Percentiles rank a stretch among this genome's conserved stretches.
Evolutionary conservation across 2,797 vertebrate genomes (phyloP).

Genomic region (Spinibarbus caldwelli): DNA sequence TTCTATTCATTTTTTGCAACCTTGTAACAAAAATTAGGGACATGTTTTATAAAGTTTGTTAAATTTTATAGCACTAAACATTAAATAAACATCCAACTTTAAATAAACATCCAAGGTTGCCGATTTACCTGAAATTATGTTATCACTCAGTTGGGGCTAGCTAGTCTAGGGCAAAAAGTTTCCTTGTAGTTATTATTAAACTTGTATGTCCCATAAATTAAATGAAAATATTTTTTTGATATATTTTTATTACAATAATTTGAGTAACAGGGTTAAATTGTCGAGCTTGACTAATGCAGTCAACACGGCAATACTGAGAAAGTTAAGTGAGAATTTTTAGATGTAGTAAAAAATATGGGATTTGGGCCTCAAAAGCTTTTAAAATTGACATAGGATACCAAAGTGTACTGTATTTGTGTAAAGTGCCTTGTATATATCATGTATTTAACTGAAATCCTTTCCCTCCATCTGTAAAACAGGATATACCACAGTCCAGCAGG

Average conservation of each 20-base stretch:
- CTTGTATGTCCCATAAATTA: not conserved
- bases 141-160: not conserved
- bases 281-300: not conserved
- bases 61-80: not conserved
- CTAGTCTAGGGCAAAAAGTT: not conserved
- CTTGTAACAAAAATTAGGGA: not conserved
- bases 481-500: constrained; percentile 22
- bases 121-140: not conserved
- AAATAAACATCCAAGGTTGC: not conserved
- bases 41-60: not conserved
- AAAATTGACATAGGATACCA: not conserved
- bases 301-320: not conserved
- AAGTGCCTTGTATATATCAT: not conserved
- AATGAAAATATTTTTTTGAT: not conserved
- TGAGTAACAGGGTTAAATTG: not conserved
- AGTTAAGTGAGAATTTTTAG: not conserved
- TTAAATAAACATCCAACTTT: no score
- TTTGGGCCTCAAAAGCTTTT: not conserved
- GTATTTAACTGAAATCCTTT: not conserved
- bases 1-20: not conserved
- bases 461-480: constrained; percentile 24
- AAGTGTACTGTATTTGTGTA: not conserved
- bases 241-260: not conserved
- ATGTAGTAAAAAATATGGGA: not conserved
- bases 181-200: not conserved